Evolutionary conservation across 2,888 invertebrate genomes (phyloP), one percentile per base, ranked within the genome.

Genomic region (Epistrophe grossulariae): DNA sequence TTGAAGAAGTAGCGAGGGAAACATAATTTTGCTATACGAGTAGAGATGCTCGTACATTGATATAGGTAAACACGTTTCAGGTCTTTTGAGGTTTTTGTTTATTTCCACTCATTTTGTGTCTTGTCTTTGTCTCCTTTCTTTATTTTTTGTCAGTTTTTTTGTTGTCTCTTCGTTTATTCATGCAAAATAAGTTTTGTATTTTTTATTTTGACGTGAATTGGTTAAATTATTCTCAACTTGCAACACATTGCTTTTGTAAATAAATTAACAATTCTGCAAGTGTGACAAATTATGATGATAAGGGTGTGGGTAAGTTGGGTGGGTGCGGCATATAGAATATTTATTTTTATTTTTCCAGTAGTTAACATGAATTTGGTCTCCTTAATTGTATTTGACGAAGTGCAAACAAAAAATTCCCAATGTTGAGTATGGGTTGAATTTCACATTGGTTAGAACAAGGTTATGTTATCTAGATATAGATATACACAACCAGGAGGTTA

Each of bases 261-360:
- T 48, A 31, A 48, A 66, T 66, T 66, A 31, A 48, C 28, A 28
- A 48, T 31, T 66, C 48, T 0, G 31, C 48, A 66, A 66, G 28
- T 11, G 48, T 31, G 64, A 66, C 48, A 66, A 31, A 66, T 66
- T 48, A 28, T 48, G 60, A 13, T 60, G 35, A 38, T 38, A 6
- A 3, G 7, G 31, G 10, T 45, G 13, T 11, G 64, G 45, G 24
- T 40, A 24, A 1, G 19, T 31, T 31, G 3, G 31, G 31, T 31
- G 31, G 62, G 9, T 43, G 19, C 5, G 62, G 40, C 19, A 19
- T 6, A 59, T 5, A 35, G 1, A 40, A 43, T 62, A 43, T 62
- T n/a, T 43, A 13, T 24, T 60, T 60, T 24, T 60, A 59, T 43
- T 40, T 59, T 59, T n/a, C 4, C 13, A 38, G 60, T 40, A 40